Percentiles rank a stretch among this genome's conserved stretches.
Conservation (phyloP, 2,113 vertebrate genomes). For the Periophthalmus modestus region DNA sequence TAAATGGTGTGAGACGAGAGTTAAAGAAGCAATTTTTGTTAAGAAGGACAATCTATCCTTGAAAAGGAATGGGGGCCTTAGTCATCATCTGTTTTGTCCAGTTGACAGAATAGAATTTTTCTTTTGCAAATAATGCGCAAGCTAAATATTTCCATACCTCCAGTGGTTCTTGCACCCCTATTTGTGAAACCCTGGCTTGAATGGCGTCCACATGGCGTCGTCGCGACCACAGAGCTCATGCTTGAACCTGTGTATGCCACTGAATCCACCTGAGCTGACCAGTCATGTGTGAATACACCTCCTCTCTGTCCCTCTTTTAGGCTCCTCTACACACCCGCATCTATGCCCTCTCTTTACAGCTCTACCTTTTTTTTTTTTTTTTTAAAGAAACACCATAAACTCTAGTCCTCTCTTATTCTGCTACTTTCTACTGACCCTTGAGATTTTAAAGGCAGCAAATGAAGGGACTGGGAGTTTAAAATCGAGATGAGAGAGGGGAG, state of each 20-base stretch:
- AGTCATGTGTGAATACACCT: slow-evolving; percentile 63
- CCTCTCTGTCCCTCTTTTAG: slow-evolving; percentile 30
- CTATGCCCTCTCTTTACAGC: slow-evolving; percentile 26
- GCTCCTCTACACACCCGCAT: slow-evolving; percentile 49
- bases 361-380: slow-evolving; percentile 19
- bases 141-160: no score
- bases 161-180: not conserved
- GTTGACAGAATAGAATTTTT: no score
- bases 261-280: slow-evolving; percentile 64
- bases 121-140: not conserved
- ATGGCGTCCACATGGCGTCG: slow-evolving; percentile 41
- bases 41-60: no score
- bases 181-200: not conserved
- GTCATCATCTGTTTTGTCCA: no score
- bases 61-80: no score
- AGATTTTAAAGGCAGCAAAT: slow-evolving; percentile 41
- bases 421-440: slow-evolving; percentile 14
- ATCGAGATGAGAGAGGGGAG: slow-evolving; percentile 35
- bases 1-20: no score
- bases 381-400: slow-evolving; percentile 32
- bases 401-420: not conserved
- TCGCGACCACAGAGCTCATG: slow-evolving; percentile 40
- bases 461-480: slow-evolving; percentile 55
- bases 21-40: no score
- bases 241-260: slow-evolving; percentile 62